phyloP scores from a whole-genome alignment of 1,140 invertebrate species.

The Pseudomyrmex flavicornis region DNA sequence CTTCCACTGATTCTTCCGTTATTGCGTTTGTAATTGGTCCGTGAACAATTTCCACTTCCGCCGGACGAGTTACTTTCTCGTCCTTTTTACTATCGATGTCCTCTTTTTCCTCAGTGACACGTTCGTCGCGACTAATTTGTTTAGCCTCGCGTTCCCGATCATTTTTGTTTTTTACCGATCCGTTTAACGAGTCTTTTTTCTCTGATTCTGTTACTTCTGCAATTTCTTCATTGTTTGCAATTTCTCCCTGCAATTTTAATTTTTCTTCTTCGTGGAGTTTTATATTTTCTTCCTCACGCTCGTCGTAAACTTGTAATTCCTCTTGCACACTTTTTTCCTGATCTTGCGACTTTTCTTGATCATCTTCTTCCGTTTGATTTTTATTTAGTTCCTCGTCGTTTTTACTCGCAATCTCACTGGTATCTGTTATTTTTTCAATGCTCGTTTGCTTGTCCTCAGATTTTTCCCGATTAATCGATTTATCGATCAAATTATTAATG shows the following conservation, averaged over 20 bases:
- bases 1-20: conserved; percentile 19
- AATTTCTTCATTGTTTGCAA: not conserved
- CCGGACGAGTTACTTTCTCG: not conserved
- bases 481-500: not conserved
- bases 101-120: not conserved
- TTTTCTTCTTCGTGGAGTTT: conserved; percentile 8
- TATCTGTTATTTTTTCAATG: not conserved
- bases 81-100: not conserved
- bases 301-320: not conserved
- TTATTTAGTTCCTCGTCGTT: conserved; percentile 5
- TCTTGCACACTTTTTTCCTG: not conserved
- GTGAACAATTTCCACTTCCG: conserved; percentile 23
- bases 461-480: conserved; percentile 1
- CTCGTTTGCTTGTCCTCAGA: not conserved
- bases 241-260: conserved; percentile 31
- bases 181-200: conserved; percentile 9
- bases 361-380: conserved; percentile 10
- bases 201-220: conserved; percentile 5
- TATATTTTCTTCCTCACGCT: not conserved
- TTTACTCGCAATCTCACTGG: not conserved
- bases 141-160: not conserved
- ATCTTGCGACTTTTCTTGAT: conserved; percentile 2
- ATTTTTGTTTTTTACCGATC: not conserved
- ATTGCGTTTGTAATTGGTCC: conserved; percentile 32
- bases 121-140: not conserved